Base-by-base conservation (phyloP, 2,113 vertebrate genomes). In the Nyctibius bracteatus region DNA sequence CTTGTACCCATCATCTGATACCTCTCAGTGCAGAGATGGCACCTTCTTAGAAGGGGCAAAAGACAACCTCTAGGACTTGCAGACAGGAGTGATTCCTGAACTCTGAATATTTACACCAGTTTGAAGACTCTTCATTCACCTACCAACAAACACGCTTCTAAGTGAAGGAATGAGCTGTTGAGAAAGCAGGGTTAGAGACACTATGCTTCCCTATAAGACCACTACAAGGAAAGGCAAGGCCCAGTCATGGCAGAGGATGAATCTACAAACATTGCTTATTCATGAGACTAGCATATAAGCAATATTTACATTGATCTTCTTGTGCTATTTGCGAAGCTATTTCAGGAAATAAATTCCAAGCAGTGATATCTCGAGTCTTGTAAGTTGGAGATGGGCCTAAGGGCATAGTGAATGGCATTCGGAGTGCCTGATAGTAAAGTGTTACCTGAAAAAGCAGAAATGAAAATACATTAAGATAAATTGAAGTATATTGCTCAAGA, bases 301-400 rank as follows among this genome's bases (percentile, higher is more conserved):
- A 97, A 81, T 74, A 96, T 84, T 97, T 97, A 98, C 97, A 97
- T 96, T 97, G 91, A 94, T 95, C 95, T 90, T 82, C 94, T 86
- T 75, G 88, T 80, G 80, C 81, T 83, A 97, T 90, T 97, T 95
- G 87, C 5, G 82, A 95, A 80, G 65, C 81, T 75, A 97, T 91
- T 96, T 95, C 51, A 52, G 92, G 67, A 65, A 97, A 51, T 83
- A 96, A 80, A 80, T 97, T 97, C 92, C 95, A 96, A 74, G 88
- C 75, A 77, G 88, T 93, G 82, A 95, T 92, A 83, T 95, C 94
- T 92, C 2, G 80, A 92, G 52, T 57, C 77, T 95, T 30, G 4
- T 95, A 73, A 92, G 81, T 5, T 90, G 90, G 83, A 93, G 59
- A 72, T 37, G 90, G 90, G 54, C 86, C 63, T 79, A 87, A 89